Percentiles rank a stretch among this genome's conserved stretches.
Conservation (phyloP, 2,797 vertebrate species). For the Clarias platycephalus region DNA sequence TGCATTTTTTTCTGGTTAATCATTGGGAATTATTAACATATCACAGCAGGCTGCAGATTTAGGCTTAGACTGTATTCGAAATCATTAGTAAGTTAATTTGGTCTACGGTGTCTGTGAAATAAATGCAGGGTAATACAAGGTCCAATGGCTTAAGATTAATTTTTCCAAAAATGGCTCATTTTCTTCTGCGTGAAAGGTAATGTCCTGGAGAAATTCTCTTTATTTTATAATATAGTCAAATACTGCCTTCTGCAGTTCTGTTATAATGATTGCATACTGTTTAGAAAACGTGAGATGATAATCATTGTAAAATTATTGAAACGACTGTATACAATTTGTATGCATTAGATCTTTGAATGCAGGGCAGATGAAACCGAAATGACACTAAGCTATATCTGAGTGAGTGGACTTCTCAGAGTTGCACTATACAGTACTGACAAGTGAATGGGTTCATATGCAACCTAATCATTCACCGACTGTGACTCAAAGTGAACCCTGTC, state of each 20-base stretch:
- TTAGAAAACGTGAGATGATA: background rate
- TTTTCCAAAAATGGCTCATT: conserved; percentile 4
- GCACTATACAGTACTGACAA: background rate
- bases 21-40: background rate
- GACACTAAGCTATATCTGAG: background rate
- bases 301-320: background rate
- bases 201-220: background rate
- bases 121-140: background rate
- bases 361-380: background rate
- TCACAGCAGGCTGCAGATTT: background rate
- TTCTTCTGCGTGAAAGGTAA: background rate
- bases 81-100: background rate
- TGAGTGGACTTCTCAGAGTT: background rate
- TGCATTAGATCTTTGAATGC: background rate
- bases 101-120: conserved; percentile 1
- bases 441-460: background rate
- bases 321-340: background rate
- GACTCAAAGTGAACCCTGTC: background rate
- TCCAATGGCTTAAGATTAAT: background rate
- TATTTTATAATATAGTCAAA: background rate
- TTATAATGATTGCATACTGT: background rate
- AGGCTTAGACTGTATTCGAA: background rate
- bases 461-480: background rate
- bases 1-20: background rate
- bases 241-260: background rate